Base-by-base conservation (phyloP, 2,113 vertebrate species). In the Pseudopipra pipra region DNA sequence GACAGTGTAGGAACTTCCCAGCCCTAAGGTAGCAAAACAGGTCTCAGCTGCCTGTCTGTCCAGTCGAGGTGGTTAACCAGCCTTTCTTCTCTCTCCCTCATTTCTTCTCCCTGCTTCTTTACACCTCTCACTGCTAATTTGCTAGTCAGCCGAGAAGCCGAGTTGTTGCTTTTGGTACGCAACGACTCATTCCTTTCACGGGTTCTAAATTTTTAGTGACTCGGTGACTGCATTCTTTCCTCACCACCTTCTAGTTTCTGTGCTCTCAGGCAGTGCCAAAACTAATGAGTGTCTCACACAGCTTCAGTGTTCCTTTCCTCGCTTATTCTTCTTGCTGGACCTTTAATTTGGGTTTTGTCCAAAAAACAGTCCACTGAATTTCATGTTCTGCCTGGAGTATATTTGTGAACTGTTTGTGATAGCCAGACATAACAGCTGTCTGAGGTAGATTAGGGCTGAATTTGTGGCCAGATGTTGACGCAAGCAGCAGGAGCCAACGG, bases 381-480 rank as follows among this genome's bases (percentile, higher is more conserved):
- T 89, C 77, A 35, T 65, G 81, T 91, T 43, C 65, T 94, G 91
- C 61, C 81, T 9, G 2, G 66, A 85, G 43, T 76, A 11, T 89
- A 68, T 95, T 87, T 92, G 80, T 23, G 37, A 94, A 44, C 76
- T 89, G 76, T 43, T 84, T 7, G 14, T 65, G 84, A 87, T 78
- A 5, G 77, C 89, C 94, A 97, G 96, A 97, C 80, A 78, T 93
- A 95, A 92, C 91, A 94, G 74, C 91, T 87, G 77, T 85, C 94
- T 90, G 95, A 97, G 84, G 75, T 30, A 75, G 87, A 91, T 79
- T 52, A 89, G 62, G 52, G 66, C n/a, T 89, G 86, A 63, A 87
- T 89, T 92, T 81, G 41, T 68, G 62, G 85, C 65, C 89, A 95
- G 91, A 91, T 89, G 87, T 92, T 87, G 89, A 89, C 2, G 4